Evolutionary conservation across 2,888 invertebrate species (phyloP).

Genomic region (Dolichomitus sp.): DNA sequence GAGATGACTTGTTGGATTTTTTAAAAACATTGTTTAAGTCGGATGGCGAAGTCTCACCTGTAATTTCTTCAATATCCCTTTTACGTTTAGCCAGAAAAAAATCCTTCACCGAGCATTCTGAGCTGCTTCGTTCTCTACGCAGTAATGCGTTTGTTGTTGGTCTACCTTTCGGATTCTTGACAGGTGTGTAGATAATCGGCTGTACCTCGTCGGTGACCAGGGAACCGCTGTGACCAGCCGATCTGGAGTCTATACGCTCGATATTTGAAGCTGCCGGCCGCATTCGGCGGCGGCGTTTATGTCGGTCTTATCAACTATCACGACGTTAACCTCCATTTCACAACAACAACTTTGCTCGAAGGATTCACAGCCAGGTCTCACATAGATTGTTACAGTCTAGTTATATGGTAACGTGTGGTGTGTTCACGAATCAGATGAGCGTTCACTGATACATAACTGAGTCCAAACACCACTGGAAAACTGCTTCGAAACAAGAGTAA

Average conservation of each 20-base stretch:
- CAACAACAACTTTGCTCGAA: neutral
- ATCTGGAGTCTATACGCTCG: constrained; percentile 14
- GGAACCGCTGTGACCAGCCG: neutral
- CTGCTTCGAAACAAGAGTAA: too few species aligned
- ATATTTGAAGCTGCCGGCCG: neutral
- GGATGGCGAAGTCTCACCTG: neutral
- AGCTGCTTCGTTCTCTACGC: constrained; percentile 23
- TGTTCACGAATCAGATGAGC: too few species aligned
- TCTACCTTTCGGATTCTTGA: constrained; percentile 21
- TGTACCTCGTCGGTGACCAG: neutral
- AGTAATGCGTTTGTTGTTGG: neutral
- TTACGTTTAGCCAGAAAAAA: constrained; percentile 24
- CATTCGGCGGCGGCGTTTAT: neutral
- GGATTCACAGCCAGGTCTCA: neutral
- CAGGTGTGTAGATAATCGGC: constrained; percentile 20
- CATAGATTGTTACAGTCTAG: neutral
- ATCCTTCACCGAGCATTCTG: constrained; percentile 26
- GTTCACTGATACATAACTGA: too few species aligned
- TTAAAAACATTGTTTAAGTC: neutral
- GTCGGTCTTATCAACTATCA: neutral
- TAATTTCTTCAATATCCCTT: constrained; percentile 23
- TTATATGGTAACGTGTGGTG: too few species aligned
- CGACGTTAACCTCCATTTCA: constrained; percentile 34
- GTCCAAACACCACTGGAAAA: too few species aligned
- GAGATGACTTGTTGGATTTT: constrained; percentile 9